Percentiles rank a stretch among this genome's conserved stretches.
Conservation (phyloP, 2,888 invertebrate species). For the Ischnus inquisitorius region DNA sequence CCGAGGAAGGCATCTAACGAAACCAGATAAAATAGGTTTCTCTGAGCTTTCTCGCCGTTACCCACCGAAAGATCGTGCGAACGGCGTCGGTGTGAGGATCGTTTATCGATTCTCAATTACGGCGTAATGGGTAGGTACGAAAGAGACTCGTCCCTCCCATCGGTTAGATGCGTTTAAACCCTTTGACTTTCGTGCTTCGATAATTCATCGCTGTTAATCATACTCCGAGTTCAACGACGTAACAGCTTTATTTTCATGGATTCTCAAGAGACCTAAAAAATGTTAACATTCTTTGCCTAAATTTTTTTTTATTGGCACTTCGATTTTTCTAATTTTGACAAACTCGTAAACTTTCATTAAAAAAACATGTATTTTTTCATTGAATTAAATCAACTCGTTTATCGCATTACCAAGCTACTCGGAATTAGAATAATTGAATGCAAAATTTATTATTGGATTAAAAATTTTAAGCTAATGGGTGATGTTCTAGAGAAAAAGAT, state of each 20-base stretch:
- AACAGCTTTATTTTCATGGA: background rate
- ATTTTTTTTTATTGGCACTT: background rate
- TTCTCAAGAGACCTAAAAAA: background rate
- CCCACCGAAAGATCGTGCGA: background rate
- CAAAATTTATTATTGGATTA: too few relatives aligned
- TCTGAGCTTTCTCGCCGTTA: background rate
- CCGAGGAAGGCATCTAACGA: background rate
- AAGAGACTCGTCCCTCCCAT: slow-evolving; percentile 67
- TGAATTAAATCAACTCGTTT: too few relatives aligned
- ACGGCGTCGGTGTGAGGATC: slow-evolving; percentile 62
- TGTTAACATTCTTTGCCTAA: background rate
- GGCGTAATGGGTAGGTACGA: slow-evolving; percentile 71
- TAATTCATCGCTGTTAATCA: slow-evolving; percentile 8
- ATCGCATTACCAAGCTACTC: too few relatives aligned
- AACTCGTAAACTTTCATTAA: too few relatives aligned
- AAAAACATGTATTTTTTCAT: background rate
- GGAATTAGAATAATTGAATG: too few relatives aligned
- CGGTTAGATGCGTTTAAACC: slow-evolving; percentile 64
- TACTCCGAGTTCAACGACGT: background rate
- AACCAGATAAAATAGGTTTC: background rate
- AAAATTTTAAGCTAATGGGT: too few relatives aligned
- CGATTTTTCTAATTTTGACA: too few relatives aligned
- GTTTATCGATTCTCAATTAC: slow-evolving; percentile 78
- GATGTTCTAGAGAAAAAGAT: too few relatives aligned
- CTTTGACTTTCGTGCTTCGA: background rate